These are phyloP conservation scores for Macrostomum lignano DNA, from an alignment of 1,140 invertebrate species.

Conservation along the genomic window DNA sequence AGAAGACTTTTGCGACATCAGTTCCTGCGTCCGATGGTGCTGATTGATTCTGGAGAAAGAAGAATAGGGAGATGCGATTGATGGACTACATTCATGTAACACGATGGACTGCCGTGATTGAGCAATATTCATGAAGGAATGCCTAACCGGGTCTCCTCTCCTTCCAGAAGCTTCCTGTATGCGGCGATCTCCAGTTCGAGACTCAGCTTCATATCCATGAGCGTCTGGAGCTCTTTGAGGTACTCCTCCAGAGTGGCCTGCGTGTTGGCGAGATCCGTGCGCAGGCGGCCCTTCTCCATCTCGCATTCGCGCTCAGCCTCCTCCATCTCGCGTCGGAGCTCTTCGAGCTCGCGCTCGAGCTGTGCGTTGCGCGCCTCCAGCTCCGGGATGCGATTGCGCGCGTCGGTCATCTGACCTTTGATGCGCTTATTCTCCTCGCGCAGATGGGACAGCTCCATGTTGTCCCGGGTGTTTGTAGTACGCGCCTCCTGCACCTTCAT, in stretches of 20 bases:
- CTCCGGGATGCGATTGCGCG: conserved; percentile 26
- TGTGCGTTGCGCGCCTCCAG: conserved; percentile 29
- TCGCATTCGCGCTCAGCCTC: conserved; percentile 10
- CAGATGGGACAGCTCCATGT: conserved; percentile 29
- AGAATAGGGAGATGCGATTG: no score
- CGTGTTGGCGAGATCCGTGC: conserved; percentile 19
- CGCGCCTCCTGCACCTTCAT: conserved; percentile 31
- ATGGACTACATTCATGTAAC: no score
- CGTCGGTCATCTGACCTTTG: conserved; percentile 22
- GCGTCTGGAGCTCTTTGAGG: conserved; percentile 23
- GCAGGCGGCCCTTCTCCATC: conserved; percentile 9
- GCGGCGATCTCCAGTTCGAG: conserved; percentile 23
- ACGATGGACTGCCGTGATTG: no score
- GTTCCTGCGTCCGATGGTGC: no score
- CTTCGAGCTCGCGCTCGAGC: conserved; percentile 28
- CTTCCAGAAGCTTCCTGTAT: conserved; percentile 23
- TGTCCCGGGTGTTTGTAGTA: conserved; percentile 28
- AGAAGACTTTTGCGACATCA: no score
- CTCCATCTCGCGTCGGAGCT: conserved; percentile 27
- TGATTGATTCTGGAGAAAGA: no score
- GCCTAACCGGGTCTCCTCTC: conserved; percentile 17
- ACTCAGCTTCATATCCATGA: conserved; percentile 26
- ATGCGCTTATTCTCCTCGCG: conserved; percentile 30
- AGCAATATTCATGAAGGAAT: background rate
- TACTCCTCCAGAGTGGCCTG: conserved; percentile 22